phyloP scores from a whole-genome alignment of 1,140 invertebrate genomes.

The Eueides isabella region DNA sequence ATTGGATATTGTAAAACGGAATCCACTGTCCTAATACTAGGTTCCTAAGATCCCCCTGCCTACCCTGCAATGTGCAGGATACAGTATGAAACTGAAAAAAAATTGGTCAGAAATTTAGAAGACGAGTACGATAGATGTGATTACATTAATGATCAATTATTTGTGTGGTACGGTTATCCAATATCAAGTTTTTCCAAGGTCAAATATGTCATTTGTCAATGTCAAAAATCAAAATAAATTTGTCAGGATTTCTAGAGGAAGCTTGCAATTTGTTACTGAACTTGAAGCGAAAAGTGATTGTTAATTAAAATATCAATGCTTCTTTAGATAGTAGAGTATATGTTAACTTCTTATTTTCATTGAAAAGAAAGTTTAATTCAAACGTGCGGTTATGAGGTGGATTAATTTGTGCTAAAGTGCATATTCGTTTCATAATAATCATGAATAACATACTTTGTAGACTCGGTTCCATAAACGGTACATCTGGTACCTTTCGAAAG shows the following conservation, averaged over 20 bases:
- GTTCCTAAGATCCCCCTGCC: too few species aligned
- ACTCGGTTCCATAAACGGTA: constrained; percentile 33
- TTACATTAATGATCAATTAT: too few species aligned
- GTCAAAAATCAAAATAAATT: background rate
- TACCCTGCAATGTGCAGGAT: too few species aligned
- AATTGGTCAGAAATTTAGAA: too few species aligned
- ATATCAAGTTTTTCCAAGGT: background rate
- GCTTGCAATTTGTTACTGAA: background rate
- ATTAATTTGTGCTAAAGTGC: background rate
- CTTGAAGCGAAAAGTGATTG: background rate
- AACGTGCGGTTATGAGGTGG: background rate
- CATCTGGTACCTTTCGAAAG: constrained; percentile 41
- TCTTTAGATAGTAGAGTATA: background rate
- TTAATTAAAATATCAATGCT: background rate
- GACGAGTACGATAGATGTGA: too few species aligned
- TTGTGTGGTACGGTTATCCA: background rate
- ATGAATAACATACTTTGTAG: constrained; percentile 54
- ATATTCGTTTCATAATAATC: constrained; percentile 9
- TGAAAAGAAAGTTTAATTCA: background rate
- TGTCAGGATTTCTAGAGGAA: background rate
- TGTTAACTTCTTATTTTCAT: background rate
- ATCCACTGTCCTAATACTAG: too few species aligned
- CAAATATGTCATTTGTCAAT: background rate
- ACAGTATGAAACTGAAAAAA: too few species aligned
- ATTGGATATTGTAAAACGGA: too few species aligned